Percentiles rank a stretch among this genome's conserved stretches.
Evolutionary conservation across 2,888 invertebrate genomes (phyloP).

Genomic region (Phania funesta): DNA sequence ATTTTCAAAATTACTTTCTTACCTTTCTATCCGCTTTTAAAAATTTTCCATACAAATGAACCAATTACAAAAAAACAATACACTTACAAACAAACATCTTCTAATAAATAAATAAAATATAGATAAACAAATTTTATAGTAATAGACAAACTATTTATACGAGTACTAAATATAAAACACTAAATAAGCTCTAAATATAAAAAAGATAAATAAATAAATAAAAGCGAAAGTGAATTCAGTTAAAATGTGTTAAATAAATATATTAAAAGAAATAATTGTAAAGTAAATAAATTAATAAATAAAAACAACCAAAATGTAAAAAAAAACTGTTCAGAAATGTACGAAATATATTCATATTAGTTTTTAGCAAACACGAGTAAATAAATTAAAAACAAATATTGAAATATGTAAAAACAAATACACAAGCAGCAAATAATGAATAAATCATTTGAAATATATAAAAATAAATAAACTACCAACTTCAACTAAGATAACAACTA

Average conservation of each 20-base stretch:
- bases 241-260: conserved; percentile 9
- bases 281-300: background rate
- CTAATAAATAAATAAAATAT: background rate
- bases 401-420: background rate
- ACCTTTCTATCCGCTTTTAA: too few relatives aligned
- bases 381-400: background rate
- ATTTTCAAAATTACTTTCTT: too few relatives aligned
- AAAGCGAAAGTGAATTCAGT: background rate
- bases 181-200: background rate
- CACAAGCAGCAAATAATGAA: background rate
- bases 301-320: background rate
- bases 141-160: conserved; percentile 35
- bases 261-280: background rate
- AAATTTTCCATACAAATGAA: too few relatives aligned
- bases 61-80: background rate
- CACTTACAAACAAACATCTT: background rate
- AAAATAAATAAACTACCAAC: background rate
- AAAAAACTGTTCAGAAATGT: conserved; percentile 1
- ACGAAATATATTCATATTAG: background rate
- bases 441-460: background rate
- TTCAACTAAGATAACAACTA: too few relatives aligned
- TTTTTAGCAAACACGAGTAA: background rate
- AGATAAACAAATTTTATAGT: conserved; percentile 30
- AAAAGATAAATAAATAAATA: background rate
- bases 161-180: background rate